These are phyloP conservation scores for Cotesia typhae DNA, from an alignment of 1,140 invertebrate species.

Conservation along the genomic window DNA sequence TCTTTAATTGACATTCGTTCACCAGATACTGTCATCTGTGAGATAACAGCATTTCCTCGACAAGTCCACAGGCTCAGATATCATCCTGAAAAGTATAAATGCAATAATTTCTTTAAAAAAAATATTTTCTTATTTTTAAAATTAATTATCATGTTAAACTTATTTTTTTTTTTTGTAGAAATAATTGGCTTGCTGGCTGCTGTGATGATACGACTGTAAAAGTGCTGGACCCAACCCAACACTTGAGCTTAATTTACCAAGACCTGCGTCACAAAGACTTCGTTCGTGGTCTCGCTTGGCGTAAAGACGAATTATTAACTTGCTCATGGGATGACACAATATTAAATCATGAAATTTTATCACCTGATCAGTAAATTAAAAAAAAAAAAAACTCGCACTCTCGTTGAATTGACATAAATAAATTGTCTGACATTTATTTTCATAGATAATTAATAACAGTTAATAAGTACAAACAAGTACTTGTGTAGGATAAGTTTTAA, in stretches of 20 bases:
- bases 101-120: constrained; percentile 10
- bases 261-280: constrained; percentile 54
- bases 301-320: constrained; percentile 53
- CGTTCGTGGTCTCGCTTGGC: constrained; percentile 59
- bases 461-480: too few species aligned
- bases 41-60: constrained; percentile 42
- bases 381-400: background rate
- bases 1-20: constrained; percentile 53
- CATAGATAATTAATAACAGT: too few species aligned
- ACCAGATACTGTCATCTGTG: constrained; percentile 30
- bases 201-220: constrained; percentile 51
- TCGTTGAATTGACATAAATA: background rate
- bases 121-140: constrained; percentile 21
- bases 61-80: constrained; percentile 52
- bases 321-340: constrained; percentile 60
- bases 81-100: constrained; percentile 51
- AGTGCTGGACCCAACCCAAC: constrained; percentile 49
- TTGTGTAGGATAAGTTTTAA: too few species aligned
- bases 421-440: too few species aligned
- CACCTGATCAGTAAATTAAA: background rate
- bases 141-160: background rate
- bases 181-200: constrained; percentile 53
- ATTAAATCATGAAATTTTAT: constrained; percentile 42
- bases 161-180: constrained; percentile 42
- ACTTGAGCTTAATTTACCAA: constrained; percentile 45